Percentiles rank a stretch among this genome's conserved stretches.
Evolutionary conservation across 92 coral and sea anemone genomes (phyloP).

Genomic region (Palythoa heliodiscus): DNA sequence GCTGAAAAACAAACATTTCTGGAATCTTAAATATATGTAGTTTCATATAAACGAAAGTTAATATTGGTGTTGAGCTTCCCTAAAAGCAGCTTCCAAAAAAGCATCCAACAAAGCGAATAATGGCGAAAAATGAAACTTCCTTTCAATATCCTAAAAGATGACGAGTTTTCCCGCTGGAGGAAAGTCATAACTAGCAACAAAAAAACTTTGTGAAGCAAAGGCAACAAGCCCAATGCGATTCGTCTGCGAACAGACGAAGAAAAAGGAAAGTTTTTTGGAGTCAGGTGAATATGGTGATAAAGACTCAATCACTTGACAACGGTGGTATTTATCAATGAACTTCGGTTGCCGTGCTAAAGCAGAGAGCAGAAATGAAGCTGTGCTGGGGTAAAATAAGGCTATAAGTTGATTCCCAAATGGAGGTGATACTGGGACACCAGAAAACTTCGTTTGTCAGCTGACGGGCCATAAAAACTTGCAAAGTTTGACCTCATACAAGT

Average conservation of each 20-base stretch:
- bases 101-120: not conserved
- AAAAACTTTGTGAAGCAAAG: too few species aligned
- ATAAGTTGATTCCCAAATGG: not conserved
- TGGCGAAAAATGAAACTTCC: not conserved
- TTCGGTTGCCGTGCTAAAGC: not conserved
- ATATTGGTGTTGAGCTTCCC: too few species aligned
- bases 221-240: not conserved
- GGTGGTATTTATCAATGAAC: not conserved
- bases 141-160: not conserved
- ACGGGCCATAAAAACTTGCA: not conserved
- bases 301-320: not conserved
- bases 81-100: not conserved
- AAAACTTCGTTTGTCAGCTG: not conserved
- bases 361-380: not conserved
- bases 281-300: not conserved
- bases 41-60: too few species aligned
- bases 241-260: too few species aligned
- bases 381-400: not conserved
- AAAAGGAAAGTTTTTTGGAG: not conserved
- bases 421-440: not conserved
- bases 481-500: not conserved
- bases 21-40: too few species aligned
- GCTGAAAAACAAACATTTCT: not conserved
- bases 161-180: not conserved
- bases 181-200: not conserved